Percentiles rank a stretch among this genome's conserved stretches.
Evolutionary conservation across 2,888 invertebrate genomes (phyloP).

Genomic region (Prenolepis imparis): DNA sequence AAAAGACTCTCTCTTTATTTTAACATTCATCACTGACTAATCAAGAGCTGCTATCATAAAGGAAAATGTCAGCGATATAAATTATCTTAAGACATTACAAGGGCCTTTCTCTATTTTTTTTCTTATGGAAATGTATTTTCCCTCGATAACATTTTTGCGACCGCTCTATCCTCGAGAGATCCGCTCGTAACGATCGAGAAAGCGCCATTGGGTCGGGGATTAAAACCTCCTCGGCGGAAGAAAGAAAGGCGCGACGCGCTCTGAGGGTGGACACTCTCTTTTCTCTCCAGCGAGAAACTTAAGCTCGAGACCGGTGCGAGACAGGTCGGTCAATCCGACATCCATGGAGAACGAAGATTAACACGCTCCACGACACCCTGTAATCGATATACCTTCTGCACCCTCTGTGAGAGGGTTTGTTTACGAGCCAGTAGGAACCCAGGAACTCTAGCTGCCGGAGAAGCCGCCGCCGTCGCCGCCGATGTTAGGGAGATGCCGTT

Average conservation of each 20-base stretch:
- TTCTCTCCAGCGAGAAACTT: slow-evolving; percentile 40
- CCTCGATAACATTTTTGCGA: neutral
- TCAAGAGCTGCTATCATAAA: neutral
- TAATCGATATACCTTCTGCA: slow-evolving; percentile 74
- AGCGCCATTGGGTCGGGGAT: neutral
- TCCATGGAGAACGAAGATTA: slow-evolving; percentile 71
- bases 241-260: slow-evolving; percentile 36
- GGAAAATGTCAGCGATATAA: neutral
- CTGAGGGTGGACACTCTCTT: slow-evolving; percentile 66
- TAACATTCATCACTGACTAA: neutral
- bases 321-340: slow-evolving; percentile 45
- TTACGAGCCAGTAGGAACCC: slow-evolving; percentile 62
- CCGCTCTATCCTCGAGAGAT: neutral
- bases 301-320: slow-evolving; percentile 66
- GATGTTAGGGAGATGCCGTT: slow-evolving; percentile 49
- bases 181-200: neutral
- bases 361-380: slow-evolving; percentile 72
- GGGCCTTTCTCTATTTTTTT: no score
- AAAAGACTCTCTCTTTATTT: neutral
- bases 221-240: neutral
- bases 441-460: neutral
- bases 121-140: no score
- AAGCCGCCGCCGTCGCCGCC: slow-evolving; percentile 46
- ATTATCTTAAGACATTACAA: neutral
- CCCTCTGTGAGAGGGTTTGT: slow-evolving; percentile 61